phyloP scores from a whole-genome alignment of 2,888 invertebrate genomes.

The Ophion costatus region DNA sequence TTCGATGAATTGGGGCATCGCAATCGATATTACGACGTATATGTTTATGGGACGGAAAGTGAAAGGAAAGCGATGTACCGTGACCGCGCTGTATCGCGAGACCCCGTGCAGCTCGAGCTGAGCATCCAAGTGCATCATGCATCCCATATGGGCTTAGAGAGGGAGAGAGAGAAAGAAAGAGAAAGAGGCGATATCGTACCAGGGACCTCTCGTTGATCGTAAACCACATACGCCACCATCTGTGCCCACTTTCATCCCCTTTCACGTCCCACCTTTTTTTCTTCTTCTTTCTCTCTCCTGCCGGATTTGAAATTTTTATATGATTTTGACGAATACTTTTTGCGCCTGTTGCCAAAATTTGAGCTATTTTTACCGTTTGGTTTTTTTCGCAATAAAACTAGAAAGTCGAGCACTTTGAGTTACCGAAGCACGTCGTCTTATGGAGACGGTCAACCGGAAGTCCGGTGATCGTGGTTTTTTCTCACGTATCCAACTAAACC shows the following conservation, averaged over 20 bases:
- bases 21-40: background rate
- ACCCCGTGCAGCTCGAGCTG: conserved; percentile 26
- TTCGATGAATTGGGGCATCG: background rate
- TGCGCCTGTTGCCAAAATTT: too few species aligned
- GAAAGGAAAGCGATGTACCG: conserved; percentile 10
- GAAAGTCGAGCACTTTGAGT: too few species aligned
- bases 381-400: too few species aligned
- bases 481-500: too few species aligned
- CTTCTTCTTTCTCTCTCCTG: conserved; percentile 25
- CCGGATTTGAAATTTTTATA: too few species aligned
- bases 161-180: background rate
- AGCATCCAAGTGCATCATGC: conserved; percentile 41
- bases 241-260: conserved; percentile 71
- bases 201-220: conserved; percentile 70
- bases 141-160: conserved; percentile 39
- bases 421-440: too few species aligned
- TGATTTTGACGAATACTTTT: too few species aligned
- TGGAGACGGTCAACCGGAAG: too few species aligned
- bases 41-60: background rate
- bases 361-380: too few species aligned
- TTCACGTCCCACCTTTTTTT: conserved; percentile 32
- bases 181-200: too few species aligned
- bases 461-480: too few species aligned
- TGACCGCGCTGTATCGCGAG: background rate
- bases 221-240: conserved; percentile 77